These are phyloP conservation scores for Tiaroga cobitis DNA, from an alignment of 2,797 vertebrate species.

Conservation along the genomic window DNA sequence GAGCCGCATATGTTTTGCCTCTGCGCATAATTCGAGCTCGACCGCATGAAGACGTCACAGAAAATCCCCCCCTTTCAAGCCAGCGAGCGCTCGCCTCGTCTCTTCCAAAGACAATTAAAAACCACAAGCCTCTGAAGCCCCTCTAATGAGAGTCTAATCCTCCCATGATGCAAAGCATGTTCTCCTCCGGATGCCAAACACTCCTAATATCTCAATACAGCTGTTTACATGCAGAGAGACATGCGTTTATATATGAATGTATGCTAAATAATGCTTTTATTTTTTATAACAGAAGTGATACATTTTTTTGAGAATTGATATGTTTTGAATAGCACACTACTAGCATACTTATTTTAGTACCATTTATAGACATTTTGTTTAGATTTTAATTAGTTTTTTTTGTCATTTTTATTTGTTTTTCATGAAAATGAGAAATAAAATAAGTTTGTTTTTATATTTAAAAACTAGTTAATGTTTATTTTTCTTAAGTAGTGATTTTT, in stretches of 20 bases:
- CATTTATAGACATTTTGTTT: background rate
- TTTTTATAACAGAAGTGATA: too few species aligned
- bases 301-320: too few species aligned
- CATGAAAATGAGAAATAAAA: too few species aligned
- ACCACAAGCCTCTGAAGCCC: conserved; percentile 29
- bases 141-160: conserved; percentile 38
- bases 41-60: conserved; percentile 60
- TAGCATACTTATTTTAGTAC: too few species aligned
- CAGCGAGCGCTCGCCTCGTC: background rate
- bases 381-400: background rate
- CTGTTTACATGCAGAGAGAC: background rate
- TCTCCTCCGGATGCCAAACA: background rate
- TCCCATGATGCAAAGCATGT: conserved; percentile 36
- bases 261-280: background rate
- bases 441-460: too few species aligned
- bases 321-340: background rate
- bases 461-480: too few species aligned
- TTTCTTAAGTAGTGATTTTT: too few species aligned
- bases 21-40: background rate
- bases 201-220: background rate
- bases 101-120: conserved; percentile 44
- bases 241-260: too few species aligned
- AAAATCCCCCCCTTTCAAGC: conserved; percentile 42
- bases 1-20: background rate
- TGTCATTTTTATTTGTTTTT: background rate